Percentiles rank a stretch among this genome's conserved stretches.
These are phyloP conservation scores for Zaprionus inermis DNA, from an alignment of 1,140 invertebrate genomes.

Conservation along the genomic window DNA sequence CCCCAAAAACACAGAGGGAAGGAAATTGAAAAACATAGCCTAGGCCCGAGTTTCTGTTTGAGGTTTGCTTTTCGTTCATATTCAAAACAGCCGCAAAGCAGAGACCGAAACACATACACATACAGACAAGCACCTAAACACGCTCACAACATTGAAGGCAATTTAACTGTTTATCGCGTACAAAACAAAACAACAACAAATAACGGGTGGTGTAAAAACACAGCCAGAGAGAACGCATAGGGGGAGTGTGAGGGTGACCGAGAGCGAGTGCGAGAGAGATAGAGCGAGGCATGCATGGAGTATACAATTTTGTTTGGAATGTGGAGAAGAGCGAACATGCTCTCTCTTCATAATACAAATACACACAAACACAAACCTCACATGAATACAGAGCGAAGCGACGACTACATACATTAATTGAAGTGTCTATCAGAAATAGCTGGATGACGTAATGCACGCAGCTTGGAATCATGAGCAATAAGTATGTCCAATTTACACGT, in stretches of 20 bases:
- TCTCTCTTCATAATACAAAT: constrained; percentile 30
- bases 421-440: constrained; percentile 83
- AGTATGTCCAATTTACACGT: constrained; percentile 30
- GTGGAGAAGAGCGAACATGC: constrained; percentile 32
- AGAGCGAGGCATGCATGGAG: constrained; percentile 4
- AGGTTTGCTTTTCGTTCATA: constrained; percentile 7
- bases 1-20: constrained; percentile 30
- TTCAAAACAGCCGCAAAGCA: constrained; percentile 37
- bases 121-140: constrained; percentile 32
- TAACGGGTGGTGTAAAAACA: not conserved
- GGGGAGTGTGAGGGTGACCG: constrained; percentile 29
- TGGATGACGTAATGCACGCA: constrained; percentile 76
- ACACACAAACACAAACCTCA: constrained; percentile 31
- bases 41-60: constrained; percentile 30
- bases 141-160: constrained; percentile 41
- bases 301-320: constrained; percentile 55
- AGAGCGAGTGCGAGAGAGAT: constrained; percentile 10
- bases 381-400: constrained; percentile 33
- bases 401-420: constrained; percentile 62
- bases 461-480: constrained; percentile 72
- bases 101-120: constrained; percentile 21
- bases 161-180: constrained; percentile 77
- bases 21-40: constrained; percentile 56
- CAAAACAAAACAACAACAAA: constrained; percentile 67
- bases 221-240: not conserved